Evolutionary conservation across 2,888 invertebrate species (phyloP).

Genomic region (Congeria kusceri): DNA sequence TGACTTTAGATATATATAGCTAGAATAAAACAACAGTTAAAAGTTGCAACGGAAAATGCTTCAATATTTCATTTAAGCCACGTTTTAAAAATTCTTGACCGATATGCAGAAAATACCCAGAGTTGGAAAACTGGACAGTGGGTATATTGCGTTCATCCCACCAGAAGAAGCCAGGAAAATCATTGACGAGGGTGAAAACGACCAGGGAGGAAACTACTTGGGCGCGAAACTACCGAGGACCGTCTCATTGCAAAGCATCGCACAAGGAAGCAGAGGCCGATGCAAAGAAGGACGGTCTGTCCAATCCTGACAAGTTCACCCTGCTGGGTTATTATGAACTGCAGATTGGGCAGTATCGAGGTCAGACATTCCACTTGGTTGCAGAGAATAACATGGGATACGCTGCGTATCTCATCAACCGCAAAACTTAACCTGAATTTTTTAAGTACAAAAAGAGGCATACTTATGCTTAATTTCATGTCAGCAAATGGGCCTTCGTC

Average conservation of each 20-base stretch:
- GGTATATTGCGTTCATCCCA: background rate
- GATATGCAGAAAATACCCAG: too few species aligned
- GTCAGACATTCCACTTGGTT: slow-evolving; percentile 34
- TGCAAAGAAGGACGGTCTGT: background rate
- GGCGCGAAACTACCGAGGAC: too few species aligned
- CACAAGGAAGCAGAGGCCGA: background rate
- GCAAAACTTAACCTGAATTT: too few species aligned
- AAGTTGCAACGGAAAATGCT: too few species aligned
- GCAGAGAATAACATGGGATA: slow-evolving; percentile 32
- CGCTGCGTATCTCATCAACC: background rate
- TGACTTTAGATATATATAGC: too few species aligned
- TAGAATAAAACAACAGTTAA: too few species aligned
- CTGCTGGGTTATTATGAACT: slow-evolving; percentile 10
- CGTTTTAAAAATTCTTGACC: too few species aligned
- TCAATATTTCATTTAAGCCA: too few species aligned
- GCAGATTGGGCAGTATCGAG: slow-evolving; percentile 26
- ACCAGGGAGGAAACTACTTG: too few species aligned
- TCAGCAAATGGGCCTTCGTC: too few species aligned
- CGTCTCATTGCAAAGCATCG: background rate
- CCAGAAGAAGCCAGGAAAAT: background rate
- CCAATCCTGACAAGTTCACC: slow-evolving; percentile 1
- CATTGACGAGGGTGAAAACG: background rate
- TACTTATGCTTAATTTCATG: too few species aligned
- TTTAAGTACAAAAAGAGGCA: too few species aligned
- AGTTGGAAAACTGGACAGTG: background rate